Evolutionary conservation across 2,797 vertebrate genomes (phyloP), one percentile per base, ranked within the genome.

Genomic region (Platalea minor): DNA sequence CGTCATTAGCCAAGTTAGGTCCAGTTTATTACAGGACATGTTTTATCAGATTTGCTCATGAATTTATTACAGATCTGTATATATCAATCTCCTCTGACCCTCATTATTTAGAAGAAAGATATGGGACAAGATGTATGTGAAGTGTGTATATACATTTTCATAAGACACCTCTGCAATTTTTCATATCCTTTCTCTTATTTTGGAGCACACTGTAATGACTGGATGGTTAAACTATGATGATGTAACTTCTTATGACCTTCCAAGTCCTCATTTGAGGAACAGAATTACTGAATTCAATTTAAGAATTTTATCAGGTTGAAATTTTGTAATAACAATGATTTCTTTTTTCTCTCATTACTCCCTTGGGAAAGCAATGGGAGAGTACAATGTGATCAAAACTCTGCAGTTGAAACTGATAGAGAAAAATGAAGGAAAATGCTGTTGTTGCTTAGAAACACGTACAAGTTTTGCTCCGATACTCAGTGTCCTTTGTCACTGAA

Each of bases 401-500:
- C 57, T 74, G 41, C 25, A 50, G 65, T 10, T 93, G 84, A 95
- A 94, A 75, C 14, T n/a, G 68, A 67, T 39, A 48, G 67, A 59
- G 92, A 92, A 95, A 92, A 88, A 89, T 50, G 37, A 84, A 96
- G 79, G 19, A 83, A 95, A 95, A 84, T 64, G 39, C 35, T 41
- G 64, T 56, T 35, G 51, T 91, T 97, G 86, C 82, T 96, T 93
- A 96, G 92, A 94, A 96, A 95, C 73, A 60, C n/a, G 35, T 70
- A 28, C 65, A 64, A 41, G 61, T 91, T 96, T 88, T 88, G 46
- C 69, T 73, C 90, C 69, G 78, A 17, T 80, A 37, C 67, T 94
- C 84, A 29, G 43, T 33, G 51, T 54, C 81, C 67, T 76, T 43
- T 72, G 65, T 67, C 57, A 92, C 6, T 37, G 41, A 91, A 35